These are phyloP conservation scores for Tonatia bakeri DNA, from an alignment of 2,113 vertebrate species.

Conservation along the genomic window DNA sequence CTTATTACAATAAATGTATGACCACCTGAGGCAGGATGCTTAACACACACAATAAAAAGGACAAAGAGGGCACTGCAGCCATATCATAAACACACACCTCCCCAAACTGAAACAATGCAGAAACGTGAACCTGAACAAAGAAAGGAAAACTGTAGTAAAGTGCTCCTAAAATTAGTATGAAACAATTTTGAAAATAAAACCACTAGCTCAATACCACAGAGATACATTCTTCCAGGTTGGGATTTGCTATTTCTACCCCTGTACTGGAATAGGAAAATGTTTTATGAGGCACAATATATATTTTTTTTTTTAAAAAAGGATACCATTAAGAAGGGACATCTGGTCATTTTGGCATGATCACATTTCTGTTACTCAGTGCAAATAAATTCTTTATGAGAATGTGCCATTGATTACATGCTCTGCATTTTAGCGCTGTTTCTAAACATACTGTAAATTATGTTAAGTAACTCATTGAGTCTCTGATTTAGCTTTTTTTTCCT, in stretches of 20 bases:
- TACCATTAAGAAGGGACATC: conserved; percentile 54
- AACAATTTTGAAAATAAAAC: background rate
- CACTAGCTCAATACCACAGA: background rate
- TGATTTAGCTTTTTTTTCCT: conserved; percentile 24
- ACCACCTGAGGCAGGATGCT: background rate
- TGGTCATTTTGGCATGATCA: conserved; percentile 44
- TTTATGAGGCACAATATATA: background rate
- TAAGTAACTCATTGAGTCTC: conserved; percentile 63
- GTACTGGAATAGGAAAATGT: background rate
- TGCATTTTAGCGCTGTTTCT: conserved; percentile 52
- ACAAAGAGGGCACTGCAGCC: background rate
- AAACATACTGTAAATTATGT: conserved; percentile 71
- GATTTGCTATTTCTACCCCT: background rate
- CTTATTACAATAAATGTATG: background rate
- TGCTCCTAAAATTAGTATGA: conserved; percentile 1
- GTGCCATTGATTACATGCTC: conserved; percentile 41
- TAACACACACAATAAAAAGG: background rate
- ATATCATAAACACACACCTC: background rate
- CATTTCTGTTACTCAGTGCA: conserved; percentile 21
- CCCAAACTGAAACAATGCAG: background rate
- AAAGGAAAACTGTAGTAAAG: background rate
- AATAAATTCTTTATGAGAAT: conserved; percentile 50
- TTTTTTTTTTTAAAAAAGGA: background rate
- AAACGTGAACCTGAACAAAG: background rate
- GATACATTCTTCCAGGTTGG: background rate